These are phyloP conservation scores for Eulemur coronatus DNA, from an alignment of 2,797 vertebrate genomes.

Conservation along the genomic window DNA sequence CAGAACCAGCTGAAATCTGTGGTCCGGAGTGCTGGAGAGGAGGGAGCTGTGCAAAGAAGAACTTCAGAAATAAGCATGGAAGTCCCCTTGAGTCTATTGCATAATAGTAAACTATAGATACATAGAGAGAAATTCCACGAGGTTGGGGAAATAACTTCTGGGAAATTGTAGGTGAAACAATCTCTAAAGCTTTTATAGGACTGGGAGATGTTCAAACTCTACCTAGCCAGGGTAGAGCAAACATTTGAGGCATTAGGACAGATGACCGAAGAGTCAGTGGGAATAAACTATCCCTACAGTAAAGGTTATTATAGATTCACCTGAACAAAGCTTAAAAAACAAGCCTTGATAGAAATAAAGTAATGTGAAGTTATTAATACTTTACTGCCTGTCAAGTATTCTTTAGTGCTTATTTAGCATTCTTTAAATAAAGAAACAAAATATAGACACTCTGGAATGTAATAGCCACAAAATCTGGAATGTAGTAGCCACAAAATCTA, in stretches of 20 bases:
- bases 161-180: not conserved
- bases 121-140: not conserved
- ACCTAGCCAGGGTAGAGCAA: not conserved
- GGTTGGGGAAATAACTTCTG: not conserved
- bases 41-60: not conserved
- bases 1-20: not conserved
- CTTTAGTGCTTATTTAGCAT: not conserved
- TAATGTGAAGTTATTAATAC: not conserved
- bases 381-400: not conserved
- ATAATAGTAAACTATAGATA: not conserved
- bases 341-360: not conserved
- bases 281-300: not conserved
- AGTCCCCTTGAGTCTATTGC: not conserved
- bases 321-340: not conserved
- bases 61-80: not conserved
- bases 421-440: conserved; percentile 25
- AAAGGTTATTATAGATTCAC: not conserved
- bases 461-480: not conserved
- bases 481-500: not conserved
- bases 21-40: not conserved
- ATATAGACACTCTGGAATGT: not conserved
- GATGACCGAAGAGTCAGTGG: not conserved
- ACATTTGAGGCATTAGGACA: not conserved
- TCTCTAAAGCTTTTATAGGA: not conserved
- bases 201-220: not conserved